Evolutionary conservation across 2,888 invertebrate genomes (phyloP).

Genomic region (Apamea crenata): DNA sequence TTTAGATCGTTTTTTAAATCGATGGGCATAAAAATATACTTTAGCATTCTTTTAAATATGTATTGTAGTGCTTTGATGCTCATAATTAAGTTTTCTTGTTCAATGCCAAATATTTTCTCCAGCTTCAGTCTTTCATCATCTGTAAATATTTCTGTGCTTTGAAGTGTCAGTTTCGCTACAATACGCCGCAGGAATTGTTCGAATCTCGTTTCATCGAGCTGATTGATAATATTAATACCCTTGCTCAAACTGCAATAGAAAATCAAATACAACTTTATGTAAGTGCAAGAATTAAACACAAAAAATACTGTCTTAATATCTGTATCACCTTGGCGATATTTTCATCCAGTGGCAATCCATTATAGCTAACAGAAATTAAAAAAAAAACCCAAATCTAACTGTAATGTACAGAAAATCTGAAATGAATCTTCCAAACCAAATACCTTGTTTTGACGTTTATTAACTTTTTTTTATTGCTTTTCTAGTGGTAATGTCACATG

Average conservation of each 20-base stretch:
- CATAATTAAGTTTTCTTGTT: constrained; percentile 77
- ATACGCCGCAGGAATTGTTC: constrained; percentile 85
- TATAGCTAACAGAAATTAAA: constrained; percentile 17
- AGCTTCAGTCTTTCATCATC: constrained; percentile 82
- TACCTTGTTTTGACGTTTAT: constrained; percentile 4
- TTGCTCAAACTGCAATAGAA: constrained; percentile 79
- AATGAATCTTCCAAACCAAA: not conserved
- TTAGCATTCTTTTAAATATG: constrained; percentile 81
- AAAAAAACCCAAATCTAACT: not conserved
- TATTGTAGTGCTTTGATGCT: constrained; percentile 83
- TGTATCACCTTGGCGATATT: constrained; percentile 76
- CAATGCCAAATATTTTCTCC: constrained; percentile 81
- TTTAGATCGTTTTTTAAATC: constrained; percentile 82
- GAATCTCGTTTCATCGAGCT: constrained; percentile 82
- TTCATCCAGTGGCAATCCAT: constrained; percentile 83
- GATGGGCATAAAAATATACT: constrained; percentile 86
- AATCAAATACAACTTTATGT: not conserved
- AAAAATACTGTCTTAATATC: not conserved
- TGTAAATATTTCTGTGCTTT: constrained; percentile 83
- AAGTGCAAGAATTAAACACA: not conserved
- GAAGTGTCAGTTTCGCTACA: constrained; percentile 79
- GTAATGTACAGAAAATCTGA: not conserved
- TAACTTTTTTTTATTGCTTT: not conserved
- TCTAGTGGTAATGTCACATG: not conserved
- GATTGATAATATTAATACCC: constrained; percentile 80